phyloP scores from a whole-genome alignment of 2,797 vertebrate genomes.

The Rousettus madagascariensis region DNA sequence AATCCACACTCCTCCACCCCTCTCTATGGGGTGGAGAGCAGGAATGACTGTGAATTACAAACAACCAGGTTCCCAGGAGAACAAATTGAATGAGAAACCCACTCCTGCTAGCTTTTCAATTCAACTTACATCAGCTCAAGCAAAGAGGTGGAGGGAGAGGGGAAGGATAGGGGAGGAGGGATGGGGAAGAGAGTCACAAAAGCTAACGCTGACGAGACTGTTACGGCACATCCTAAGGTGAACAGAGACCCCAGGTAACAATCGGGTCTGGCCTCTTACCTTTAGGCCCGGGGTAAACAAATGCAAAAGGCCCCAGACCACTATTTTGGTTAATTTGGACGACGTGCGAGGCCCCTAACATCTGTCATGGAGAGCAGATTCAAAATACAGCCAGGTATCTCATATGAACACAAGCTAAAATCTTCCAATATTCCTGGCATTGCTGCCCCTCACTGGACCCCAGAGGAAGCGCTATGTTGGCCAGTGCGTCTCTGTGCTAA shows the following conservation, averaged over 20 bases:
- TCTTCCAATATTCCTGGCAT: neutral
- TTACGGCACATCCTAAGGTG: no score
- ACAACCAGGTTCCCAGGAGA: neutral
- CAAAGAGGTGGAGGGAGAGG: neutral
- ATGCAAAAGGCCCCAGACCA: neutral
- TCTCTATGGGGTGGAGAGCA: neutral
- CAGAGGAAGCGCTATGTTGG: no score
- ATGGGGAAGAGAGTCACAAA: no score
- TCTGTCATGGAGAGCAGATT: neutral
- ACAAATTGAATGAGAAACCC: neutral
- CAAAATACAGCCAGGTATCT: neutral
- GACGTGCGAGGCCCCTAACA: neutral
- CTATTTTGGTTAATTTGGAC: neutral
- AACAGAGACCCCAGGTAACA: neutral
- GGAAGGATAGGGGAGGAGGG: fast-evolving
- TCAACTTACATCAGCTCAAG: neutral
- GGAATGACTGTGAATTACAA: neutral
- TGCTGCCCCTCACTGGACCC: neutral
- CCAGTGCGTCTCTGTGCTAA: neutral
- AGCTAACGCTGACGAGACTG: neutral
- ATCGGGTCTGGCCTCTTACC: neutral
- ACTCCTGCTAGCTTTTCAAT: neutral
- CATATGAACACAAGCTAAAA: neutral
- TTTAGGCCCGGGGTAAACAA: neutral
- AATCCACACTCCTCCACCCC: no score